These are phyloP conservation scores for Anhinga rufa DNA, from an alignment of 2,113 vertebrate genomes.

Conservation along the genomic window DNA sequence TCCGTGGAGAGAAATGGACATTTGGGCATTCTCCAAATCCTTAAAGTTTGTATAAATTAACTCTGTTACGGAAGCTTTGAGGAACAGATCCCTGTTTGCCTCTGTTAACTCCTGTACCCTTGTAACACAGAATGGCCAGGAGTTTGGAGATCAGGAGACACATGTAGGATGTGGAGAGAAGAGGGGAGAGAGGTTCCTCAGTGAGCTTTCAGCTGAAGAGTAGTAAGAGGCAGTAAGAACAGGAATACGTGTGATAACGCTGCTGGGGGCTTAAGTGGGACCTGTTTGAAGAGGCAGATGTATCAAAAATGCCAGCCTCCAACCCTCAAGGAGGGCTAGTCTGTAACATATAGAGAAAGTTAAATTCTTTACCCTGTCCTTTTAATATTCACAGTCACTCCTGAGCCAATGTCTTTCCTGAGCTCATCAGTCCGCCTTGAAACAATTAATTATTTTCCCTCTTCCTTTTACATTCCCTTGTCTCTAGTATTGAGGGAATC, in stretches of 20 bases:
- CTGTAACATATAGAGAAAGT: not conserved
- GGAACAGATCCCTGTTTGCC: not conserved
- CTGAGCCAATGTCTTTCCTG: not conserved
- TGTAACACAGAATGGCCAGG: not conserved
- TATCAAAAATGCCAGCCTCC: not conserved
- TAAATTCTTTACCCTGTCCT: not conserved
- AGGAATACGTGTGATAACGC: not conserved
- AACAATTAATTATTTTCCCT: not conserved
- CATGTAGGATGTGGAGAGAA: not conserved
- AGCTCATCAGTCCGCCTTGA: not conserved
- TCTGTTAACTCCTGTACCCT: not conserved
- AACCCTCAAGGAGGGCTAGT: not conserved
- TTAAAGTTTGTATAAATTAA: not conserved
- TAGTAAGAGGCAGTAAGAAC: not conserved
- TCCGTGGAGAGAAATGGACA: not conserved
- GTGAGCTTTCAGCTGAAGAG: not conserved
- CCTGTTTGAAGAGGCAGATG: not conserved
- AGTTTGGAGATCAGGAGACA: not conserved
- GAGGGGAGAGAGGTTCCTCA: not conserved
- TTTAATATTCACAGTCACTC: not conserved
- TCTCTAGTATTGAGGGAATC: not conserved
- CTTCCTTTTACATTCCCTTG: not conserved
- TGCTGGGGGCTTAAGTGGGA: not conserved
- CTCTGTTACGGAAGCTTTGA: not conserved
- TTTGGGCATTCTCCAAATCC: not conserved